These are phyloP conservation scores for Nannoperca australis DNA, from an alignment of 2,797 vertebrate species.

Conservation along the genomic window DNA sequence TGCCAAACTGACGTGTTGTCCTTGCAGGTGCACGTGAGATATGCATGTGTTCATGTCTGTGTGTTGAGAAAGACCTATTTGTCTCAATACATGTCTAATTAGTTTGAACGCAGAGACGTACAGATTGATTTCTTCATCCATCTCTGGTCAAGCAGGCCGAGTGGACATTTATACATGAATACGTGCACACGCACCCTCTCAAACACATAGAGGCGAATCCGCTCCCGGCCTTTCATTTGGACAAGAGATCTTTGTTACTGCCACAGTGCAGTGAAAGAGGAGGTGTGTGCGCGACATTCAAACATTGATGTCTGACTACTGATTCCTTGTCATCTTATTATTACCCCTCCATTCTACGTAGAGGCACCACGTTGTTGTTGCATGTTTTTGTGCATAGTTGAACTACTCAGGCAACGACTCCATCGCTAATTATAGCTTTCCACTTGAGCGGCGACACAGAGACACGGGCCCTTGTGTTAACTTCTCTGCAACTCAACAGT, in stretches of 20 bases:
- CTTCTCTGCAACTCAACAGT: constrained; percentile 52
- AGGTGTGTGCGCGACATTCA: constrained; percentile 44
- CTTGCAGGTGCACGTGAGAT: constrained; percentile 13
- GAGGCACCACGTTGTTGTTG: constrained; percentile 54
- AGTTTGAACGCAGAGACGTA: constrained; percentile 38
- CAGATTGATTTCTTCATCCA: constrained; percentile 64
- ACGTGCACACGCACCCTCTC: constrained; percentile 23
- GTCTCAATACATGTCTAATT: constrained; percentile 46
- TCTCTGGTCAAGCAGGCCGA: constrained; percentile 43
- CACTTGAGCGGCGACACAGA: constrained; percentile 69
- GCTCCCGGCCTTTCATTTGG: constrained; percentile 64
- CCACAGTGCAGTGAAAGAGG: constrained; percentile 41
- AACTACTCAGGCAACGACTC: constrained; percentile 71
- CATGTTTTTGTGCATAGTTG: constrained; percentile 67
- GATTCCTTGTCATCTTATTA: constrained; percentile 82
- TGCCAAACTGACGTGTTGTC: background rate
- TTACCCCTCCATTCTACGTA: constrained; percentile 56
- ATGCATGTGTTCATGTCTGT: background rate
- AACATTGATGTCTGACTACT: constrained; percentile 72
- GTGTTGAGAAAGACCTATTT: constrained; percentile 3
- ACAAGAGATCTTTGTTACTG: constrained; percentile 70
- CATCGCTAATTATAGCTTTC: constrained; percentile 79
- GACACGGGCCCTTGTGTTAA: constrained; percentile 62
- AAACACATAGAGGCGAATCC: background rate
- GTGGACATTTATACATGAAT: constrained; percentile 77